Conservation (phyloP, 2,113 vertebrate species). For the Leptobrachium leishanense region DNA sequence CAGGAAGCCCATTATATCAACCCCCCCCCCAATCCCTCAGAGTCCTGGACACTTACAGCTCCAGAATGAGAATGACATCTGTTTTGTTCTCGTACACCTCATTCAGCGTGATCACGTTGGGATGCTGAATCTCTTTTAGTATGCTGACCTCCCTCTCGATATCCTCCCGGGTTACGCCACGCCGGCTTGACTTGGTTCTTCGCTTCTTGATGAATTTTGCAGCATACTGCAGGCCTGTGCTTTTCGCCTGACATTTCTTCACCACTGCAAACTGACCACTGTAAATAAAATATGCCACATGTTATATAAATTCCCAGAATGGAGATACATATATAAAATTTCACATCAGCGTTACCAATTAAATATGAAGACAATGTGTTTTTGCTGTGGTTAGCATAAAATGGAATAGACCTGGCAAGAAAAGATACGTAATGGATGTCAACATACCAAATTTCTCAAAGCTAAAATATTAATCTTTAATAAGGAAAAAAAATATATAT, state of each 20-base stretch:
- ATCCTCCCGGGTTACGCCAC: conserved; percentile 89
- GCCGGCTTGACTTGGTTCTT: conserved; percentile 88
- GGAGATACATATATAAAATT: too few relatives aligned
- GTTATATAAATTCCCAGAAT: too few relatives aligned
- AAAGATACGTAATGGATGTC: too few relatives aligned
- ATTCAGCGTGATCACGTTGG: conserved; percentile 90
- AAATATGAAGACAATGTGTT: too few relatives aligned
- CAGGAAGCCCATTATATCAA: conserved; percentile 24
- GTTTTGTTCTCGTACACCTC: conserved; percentile 95
- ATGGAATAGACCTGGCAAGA: too few relatives aligned
- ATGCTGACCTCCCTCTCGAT: conserved; percentile 95
- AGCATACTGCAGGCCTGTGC: conserved; percentile 79
- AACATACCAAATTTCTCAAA: too few relatives aligned
- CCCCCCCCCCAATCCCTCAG: not conserved
- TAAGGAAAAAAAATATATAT: too few relatives aligned
- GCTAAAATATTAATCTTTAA: too few relatives aligned
- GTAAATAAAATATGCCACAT: not conserved
- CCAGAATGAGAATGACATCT: conserved; percentile 94
- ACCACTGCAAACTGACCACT: conserved; percentile 96
- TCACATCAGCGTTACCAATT: too few relatives aligned
- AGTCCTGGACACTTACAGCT: conserved; percentile 83
- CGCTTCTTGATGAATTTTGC: conserved; percentile 97
- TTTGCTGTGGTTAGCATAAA: too few relatives aligned
- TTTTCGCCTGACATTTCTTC: conserved; percentile 87
- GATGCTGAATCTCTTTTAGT: conserved; percentile 90